These are phyloP conservation scores for Apolygus lucorum DNA, from an alignment of 1,140 invertebrate genomes.

Conservation along the genomic window DNA sequence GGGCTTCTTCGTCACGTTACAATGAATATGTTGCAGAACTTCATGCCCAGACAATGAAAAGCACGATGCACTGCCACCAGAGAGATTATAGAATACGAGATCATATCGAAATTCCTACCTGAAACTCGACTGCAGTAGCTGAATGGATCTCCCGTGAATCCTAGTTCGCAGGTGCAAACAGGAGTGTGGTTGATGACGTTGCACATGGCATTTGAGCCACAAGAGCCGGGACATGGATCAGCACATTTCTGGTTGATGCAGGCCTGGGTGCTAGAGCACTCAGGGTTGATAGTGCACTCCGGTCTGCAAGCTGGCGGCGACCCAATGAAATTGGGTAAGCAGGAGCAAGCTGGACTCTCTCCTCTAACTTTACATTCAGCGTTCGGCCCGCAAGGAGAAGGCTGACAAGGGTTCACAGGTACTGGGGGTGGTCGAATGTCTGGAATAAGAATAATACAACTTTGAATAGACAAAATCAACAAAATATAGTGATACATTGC, in stretches of 20 bases:
- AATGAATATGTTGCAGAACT: neutral
- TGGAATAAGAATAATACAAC: conserved; percentile 19
- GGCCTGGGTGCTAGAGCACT: conserved; percentile 57
- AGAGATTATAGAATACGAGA: neutral
- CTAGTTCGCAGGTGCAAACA: conserved; percentile 59
- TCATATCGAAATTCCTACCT: conserved; percentile 27
- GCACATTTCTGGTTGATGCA: conserved; percentile 65
- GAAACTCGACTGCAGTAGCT: conserved; percentile 45
- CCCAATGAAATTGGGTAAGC: conserved; percentile 43
- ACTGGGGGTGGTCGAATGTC: conserved; percentile 33
- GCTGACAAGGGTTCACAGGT: conserved; percentile 48
- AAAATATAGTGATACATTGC: too few species aligned
- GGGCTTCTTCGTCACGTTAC: neutral
- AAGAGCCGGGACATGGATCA: conserved; percentile 66
- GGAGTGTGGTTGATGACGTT: conserved; percentile 65
- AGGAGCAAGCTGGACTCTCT: conserved; percentile 44
- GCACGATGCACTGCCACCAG: neutral
- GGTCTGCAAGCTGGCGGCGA: conserved; percentile 61
- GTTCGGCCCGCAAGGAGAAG: conserved; percentile 52
- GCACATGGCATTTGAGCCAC: conserved; percentile 62
- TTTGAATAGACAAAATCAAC: too few species aligned
- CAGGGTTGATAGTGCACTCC: conserved; percentile 64
- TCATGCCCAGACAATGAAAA: neutral
- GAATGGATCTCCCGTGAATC: conserved; percentile 68
- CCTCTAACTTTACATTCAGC: conserved; percentile 47